Base-by-base conservation (phyloP, 2,888 invertebrate species). In the Dioctria rufipes region DNA sequence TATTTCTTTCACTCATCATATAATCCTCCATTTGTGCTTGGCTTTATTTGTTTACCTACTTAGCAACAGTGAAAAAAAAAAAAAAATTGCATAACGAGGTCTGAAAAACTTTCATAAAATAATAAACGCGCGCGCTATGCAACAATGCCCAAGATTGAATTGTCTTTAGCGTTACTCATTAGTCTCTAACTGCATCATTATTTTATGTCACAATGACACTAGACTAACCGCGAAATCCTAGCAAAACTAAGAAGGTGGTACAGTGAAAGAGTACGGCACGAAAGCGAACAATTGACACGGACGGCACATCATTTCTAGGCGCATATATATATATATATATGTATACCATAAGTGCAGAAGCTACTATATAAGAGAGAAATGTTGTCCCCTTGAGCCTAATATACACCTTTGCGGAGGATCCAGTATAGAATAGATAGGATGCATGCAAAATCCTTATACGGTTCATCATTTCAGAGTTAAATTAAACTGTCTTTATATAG, bases 251-350 rank as follows among this genome's bases (percentile, higher is more conserved):
- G 77, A 78, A 78, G 69, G 80, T 51, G 51, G 6, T 8, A 54
- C 54, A 54, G 37, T 6, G 51, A 51, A 39, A 61, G 39, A 39
- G 51, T 58, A 60, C 73, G 75, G 71, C 81, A 73, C 79, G 81
- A 79, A 79, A 58, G 67, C 61, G 25, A 75, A 81, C 81, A 81
- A 81, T 81, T 81, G 81, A 75, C 81, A 81, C 81, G 81, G 79
- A 81, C 25, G 25, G 2, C 81, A 81, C 80, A 79, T 79, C 79
- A 66, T 81, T 80, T 66, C 80, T 79, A 80, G 78, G 78, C 78
- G 25, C 25, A 25, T 25, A 25, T 25, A 25, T 25, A 25, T n/a
- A n/a, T n/a, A n/a, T n/a, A n/a, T n/a, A n/a, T n/a, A n/a, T n/a
- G n/a, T n/a, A n/a, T 25, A 25, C 25, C 25, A 65, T 25, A 65